Percentiles rank a stretch among this genome's conserved stretches.
Conservation (phyloP, 2,797 vertebrate genomes). For the Pseudochromis fuscus region DNA sequence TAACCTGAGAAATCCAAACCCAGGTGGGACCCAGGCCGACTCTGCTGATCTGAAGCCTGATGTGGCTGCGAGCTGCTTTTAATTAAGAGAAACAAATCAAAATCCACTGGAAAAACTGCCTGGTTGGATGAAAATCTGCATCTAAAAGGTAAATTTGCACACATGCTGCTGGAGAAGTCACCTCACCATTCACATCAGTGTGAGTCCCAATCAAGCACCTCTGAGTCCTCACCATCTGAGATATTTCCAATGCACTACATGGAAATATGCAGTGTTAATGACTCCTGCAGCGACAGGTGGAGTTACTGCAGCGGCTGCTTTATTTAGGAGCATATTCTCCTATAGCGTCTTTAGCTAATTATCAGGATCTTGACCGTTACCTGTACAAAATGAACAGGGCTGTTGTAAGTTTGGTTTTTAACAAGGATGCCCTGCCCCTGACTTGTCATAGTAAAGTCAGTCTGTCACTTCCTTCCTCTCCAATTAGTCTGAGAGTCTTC, state of each 20-base stretch:
- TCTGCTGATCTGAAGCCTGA: not conserved
- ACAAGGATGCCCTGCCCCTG: slow-evolving; percentile 38
- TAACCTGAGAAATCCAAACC: not conserved
- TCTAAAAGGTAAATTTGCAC: too few species aligned
- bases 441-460: slow-evolving; percentile 38
- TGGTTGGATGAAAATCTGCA: too few species aligned
- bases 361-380: not conserved
- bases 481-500: slow-evolving; percentile 61
- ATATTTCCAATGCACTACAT: too few species aligned
- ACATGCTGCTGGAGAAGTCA: too few species aligned
- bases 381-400: not conserved
- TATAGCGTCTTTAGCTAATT: slow-evolving; percentile 3
- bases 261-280: not conserved
- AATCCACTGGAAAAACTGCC: too few species aligned
- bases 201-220: too few species aligned
- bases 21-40: too few species aligned
- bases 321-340: not conserved
- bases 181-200: too few species aligned
- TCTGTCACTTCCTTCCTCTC: slow-evolving; percentile 34
- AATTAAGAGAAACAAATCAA: too few species aligned
- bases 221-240: too few species aligned
- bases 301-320: not conserved
- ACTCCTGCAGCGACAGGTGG: not conserved
- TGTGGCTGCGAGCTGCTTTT: not conserved
- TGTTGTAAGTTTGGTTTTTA: slow-evolving; percentile 32